A percentile compares a stretch with the other conserved stretches of the same genome.
phyloP scores from a whole-genome alignment of 2,888 invertebrate species.

The Polydrusus pterygomalis region DNA sequence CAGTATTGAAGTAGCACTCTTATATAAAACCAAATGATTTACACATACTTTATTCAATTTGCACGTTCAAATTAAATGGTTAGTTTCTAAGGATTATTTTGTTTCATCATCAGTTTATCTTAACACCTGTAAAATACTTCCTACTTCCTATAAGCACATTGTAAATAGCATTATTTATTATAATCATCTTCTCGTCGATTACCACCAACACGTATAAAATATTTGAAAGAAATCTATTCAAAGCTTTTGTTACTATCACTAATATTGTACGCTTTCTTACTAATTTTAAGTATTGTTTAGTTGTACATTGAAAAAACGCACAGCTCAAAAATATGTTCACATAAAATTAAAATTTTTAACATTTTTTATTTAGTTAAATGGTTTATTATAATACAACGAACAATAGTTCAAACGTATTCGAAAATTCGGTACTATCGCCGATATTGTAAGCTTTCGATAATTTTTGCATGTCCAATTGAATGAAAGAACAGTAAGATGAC shows the following conservation, averaged over 20 bases:
- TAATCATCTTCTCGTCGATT: background rate
- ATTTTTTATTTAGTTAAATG: too few relatives aligned
- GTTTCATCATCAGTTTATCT: background rate
- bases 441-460: too few relatives aligned
- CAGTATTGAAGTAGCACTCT: too few relatives aligned
- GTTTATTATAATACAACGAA: too few relatives aligned
- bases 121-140: background rate
- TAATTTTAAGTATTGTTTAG: too few relatives aligned
- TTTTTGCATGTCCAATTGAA: too few relatives aligned
- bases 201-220: background rate
- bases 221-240: background rate
- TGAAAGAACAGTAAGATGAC: background rate
- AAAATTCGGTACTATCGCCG: too few relatives aligned
- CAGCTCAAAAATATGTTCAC: too few relatives aligned
- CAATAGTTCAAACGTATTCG: too few relatives aligned
- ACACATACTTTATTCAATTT: background rate
- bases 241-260: background rate
- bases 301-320: too few relatives aligned
- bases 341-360: too few relatives aligned
- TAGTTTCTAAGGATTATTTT: conserved; percentile 4
- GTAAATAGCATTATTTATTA: background rate
- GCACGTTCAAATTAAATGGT: background rate
- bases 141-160: background rate
- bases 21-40: background rate
- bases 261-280: conserved; percentile 1